These are phyloP conservation scores for Gephyroberyx darwinii DNA, from an alignment of 2,797 vertebrate species.

Conservation along the genomic window DNA sequence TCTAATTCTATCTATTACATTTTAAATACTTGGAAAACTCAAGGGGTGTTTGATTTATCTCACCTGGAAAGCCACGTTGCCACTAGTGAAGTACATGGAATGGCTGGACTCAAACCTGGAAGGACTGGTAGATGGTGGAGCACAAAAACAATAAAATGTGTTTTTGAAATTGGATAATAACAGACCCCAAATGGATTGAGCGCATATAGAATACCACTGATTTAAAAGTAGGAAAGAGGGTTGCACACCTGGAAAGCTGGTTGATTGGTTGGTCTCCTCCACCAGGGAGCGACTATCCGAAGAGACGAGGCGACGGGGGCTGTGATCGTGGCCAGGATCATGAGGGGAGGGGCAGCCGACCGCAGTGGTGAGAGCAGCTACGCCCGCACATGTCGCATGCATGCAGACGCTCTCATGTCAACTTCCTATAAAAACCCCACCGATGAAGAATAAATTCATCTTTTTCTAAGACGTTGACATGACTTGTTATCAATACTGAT, in stretches of 20 bases:
- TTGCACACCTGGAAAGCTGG: constrained; percentile 2
- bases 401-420: not conserved
- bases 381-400: not conserved
- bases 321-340: constrained; percentile 92
- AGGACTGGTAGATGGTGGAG: no score
- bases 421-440: not conserved
- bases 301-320: constrained; percentile 90
- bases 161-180: no score
- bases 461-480: constrained; percentile 6
- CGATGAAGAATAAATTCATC: constrained; percentile 7
- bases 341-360: constrained; percentile 93
- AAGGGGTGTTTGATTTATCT: no score
- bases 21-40: no score
- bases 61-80: no score
- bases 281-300: constrained; percentile 92
- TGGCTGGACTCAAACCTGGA: no score
- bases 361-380: constrained; percentile 85
- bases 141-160: no score
- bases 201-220: no score
- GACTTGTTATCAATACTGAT: constrained; percentile 43
- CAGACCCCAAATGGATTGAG: no score
- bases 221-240: not conserved
- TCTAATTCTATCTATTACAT: no score
- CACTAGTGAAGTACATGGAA: no score
- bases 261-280: constrained; percentile 7